phyloP scores from a whole-genome alignment of 2,888 invertebrate genomes.

The Torymus tubicola region DNA sequence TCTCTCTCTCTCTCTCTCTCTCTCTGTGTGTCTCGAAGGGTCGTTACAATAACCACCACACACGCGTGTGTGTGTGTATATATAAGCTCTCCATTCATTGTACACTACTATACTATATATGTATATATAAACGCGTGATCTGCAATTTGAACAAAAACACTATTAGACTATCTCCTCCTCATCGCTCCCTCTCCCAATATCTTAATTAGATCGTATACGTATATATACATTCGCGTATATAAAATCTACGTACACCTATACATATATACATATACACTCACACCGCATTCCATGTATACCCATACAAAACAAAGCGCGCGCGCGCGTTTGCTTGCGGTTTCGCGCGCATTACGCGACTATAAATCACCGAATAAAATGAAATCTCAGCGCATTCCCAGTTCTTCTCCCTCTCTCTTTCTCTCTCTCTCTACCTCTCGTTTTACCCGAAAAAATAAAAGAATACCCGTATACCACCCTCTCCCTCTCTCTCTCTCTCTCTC shows the following conservation, averaged over 20 bases:
- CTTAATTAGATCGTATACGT: constrained; percentile 24
- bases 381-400: constrained; percentile 16
- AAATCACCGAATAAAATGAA: constrained; percentile 52
- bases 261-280: too few species aligned
- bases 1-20: neutral
- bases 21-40: too few species aligned
- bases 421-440: too few species aligned
- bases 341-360: neutral
- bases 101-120: too few species aligned
- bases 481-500: neutral
- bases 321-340: neutral
- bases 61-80: too few species aligned
- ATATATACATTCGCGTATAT: too few species aligned
- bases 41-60: too few species aligned
- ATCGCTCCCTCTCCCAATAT: constrained; percentile 4
- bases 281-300: too few species aligned
- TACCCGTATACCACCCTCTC: neutral
- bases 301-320: neutral
- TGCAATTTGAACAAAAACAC: neutral
- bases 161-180: constrained; percentile 1
- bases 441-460: constrained; percentile 8
- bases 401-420: too few species aligned
- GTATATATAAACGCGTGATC: too few species aligned
- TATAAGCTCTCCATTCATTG: too few species aligned
- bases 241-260: too few species aligned